These are phyloP conservation scores for Salminus brasiliensis DNA, from an alignment of 2,113 vertebrate species.

Conservation along the genomic window DNA sequence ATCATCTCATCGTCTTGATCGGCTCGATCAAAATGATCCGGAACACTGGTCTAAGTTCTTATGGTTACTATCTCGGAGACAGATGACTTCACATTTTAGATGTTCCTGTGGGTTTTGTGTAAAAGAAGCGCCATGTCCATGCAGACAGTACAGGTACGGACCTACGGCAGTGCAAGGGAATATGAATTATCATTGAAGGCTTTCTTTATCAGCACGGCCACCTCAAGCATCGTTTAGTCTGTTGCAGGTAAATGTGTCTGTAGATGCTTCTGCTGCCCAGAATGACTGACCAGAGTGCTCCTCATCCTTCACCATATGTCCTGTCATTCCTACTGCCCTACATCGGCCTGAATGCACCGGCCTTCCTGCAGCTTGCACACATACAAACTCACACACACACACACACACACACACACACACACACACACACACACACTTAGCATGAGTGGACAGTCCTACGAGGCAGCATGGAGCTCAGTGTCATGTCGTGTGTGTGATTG, in stretches of 20 bases:
- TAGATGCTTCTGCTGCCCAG: neutral
- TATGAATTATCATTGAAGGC: neutral
- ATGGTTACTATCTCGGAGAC: too few species aligned
- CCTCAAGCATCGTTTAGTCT: neutral
- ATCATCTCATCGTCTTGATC: too few species aligned
- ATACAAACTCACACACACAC: neutral
- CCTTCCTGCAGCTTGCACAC: neutral
- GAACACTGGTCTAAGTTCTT: too few species aligned
- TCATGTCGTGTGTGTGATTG: neutral
- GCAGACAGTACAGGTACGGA: too few species aligned
- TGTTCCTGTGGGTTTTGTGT: too few species aligned
- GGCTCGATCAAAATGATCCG: too few species aligned
- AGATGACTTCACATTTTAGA: too few species aligned
- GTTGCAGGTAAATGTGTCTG: neutral
- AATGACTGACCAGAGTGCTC: neutral
- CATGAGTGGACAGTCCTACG: constrained; percentile 5
- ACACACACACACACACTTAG: neutral
- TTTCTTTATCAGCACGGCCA: neutral
- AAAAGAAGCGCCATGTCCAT: too few species aligned
- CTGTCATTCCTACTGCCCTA: neutral
- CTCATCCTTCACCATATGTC: neutral
- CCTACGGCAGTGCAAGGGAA: too few species aligned
- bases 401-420: neutral
- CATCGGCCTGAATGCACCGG: neutral
- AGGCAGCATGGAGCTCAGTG: neutral